Evolutionary conservation across 2,113 vertebrate genomes (phyloP).

Genomic region (Scophthalmus maximus): DNA sequence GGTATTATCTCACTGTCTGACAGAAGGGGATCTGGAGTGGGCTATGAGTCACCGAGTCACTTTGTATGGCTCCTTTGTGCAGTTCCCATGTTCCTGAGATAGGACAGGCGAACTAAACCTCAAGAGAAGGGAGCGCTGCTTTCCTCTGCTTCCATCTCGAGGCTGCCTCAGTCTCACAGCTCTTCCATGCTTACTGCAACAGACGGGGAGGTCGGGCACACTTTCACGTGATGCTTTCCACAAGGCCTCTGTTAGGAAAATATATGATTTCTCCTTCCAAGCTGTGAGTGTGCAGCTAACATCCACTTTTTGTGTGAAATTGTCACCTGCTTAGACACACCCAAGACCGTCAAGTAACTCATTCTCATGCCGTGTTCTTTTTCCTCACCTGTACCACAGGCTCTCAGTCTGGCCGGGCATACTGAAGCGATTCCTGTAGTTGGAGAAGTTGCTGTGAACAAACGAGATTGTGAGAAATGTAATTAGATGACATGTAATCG

Average conservation of each 20-base stretch:
- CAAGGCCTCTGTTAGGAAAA: slow-evolving; percentile 37
- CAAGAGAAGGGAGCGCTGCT: slow-evolving; percentile 8
- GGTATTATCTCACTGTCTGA: slow-evolving; percentile 75
- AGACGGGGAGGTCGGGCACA: slow-evolving; percentile 45
- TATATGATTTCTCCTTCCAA: slow-evolving; percentile 13
- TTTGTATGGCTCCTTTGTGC: slow-evolving; percentile 72
- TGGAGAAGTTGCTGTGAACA: slow-evolving; percentile 88
- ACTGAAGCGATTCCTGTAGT: slow-evolving; percentile 88
- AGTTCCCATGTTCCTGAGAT: slow-evolving; percentile 49
- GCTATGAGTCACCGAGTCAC: slow-evolving; percentile 50
- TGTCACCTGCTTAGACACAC: not conserved
- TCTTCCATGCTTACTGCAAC: slow-evolving; percentile 50
- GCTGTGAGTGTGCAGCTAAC: not conserved
- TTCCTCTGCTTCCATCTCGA: slow-evolving; percentile 19
- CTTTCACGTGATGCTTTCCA: slow-evolving; percentile 28
- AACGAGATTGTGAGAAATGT: slow-evolving; percentile 40
- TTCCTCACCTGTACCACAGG: slow-evolving; percentile 86
- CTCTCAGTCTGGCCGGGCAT: slow-evolving; percentile 86
- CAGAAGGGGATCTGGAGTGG: slow-evolving; percentile 43
- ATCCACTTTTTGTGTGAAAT: not conserved
- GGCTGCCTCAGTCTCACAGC: slow-evolving; percentile 30
- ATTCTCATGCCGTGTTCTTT: not conserved
- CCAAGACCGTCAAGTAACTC: not conserved
- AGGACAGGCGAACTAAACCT: slow-evolving; percentile 40
- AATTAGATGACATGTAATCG: slow-evolving; percentile 59